Evolutionary conservation across 2,797 vertebrate genomes (phyloP), one percentile per base, ranked within the genome.

Genomic region (Thripadectes ignobilis): DNA sequence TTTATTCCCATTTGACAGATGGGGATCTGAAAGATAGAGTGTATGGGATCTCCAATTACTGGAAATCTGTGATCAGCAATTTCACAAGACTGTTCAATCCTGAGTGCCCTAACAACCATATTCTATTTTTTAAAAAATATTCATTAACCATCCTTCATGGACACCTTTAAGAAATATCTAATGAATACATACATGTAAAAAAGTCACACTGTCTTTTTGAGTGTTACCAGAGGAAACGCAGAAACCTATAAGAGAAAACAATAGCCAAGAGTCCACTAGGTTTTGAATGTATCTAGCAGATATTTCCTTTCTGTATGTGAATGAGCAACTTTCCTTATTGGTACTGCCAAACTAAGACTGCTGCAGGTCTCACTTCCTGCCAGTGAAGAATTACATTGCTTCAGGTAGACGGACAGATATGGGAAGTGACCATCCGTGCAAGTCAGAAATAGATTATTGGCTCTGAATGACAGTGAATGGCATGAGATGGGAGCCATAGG

Each of bases 361-460:
- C n/a, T 89, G 19, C 32, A 86, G 34, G 49, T 61, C 46, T 68
- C 0, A 1, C 14, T 85, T 92, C 61, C 66, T 96, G 75, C 57
- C 27, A 72, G 52, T 63, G 48, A 65, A 84, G 39, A 71, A 88
- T 83, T 63, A 51, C 68, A 84, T 48, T 93, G 51, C 62, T 92
- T 95, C 61, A 81, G 83, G 83, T 97, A 39, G 77, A 96, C 72
- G 29, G 71, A 84, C 7, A 36, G 81, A 72, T 73, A 82, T 52
- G 71, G 68, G 80, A 95, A 83, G 66, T 80, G 65, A 66, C 29
- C 34, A 36, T 80, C 49, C 7, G 2, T 54, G 32, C 0, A 8
- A 88, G 81, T 84, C 88, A 82, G 68, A 92, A 96, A 95, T 52
- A 84, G 93, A 83, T 66, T 54, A 78, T 75, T 95, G 93, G 41